These are phyloP conservation scores for Lacerta viridis DNA, from an alignment of 2,797 vertebrate genomes.

Conservation along the genomic window DNA sequence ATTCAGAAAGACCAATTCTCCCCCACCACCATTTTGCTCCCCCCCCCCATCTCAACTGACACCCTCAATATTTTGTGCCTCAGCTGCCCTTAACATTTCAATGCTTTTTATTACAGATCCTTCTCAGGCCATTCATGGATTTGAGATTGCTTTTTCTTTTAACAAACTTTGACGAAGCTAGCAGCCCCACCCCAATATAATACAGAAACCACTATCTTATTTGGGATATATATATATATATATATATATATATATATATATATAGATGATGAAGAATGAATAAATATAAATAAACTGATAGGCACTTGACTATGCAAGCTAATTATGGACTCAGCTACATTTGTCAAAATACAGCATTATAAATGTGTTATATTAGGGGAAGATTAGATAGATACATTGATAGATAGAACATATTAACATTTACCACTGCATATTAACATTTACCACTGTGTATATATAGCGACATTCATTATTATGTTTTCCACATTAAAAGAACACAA, in stretches of 20 bases:
- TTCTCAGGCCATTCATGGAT: background rate
- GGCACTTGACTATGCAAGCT: background rate
- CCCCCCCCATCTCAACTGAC: background rate
- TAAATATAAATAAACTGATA: background rate
- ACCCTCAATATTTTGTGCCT: background rate
- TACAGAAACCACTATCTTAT: background rate
- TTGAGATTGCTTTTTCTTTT: too few relatives aligned
- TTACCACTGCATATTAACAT: background rate
- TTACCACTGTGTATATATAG: background rate
- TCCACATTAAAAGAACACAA: background rate
- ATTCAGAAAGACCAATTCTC: too few relatives aligned
- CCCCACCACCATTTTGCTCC: background rate
- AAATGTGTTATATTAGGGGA: too few relatives aligned
- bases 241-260: too few relatives aligned
- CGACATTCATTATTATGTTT: background rate
- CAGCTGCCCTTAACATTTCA: background rate
- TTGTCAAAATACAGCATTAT: too few relatives aligned
- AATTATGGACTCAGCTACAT: too few relatives aligned
- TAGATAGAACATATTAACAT: background rate
- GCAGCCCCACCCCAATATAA: background rate
- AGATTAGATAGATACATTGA: too few relatives aligned
- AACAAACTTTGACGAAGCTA: background rate
- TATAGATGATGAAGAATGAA: too few relatives aligned
- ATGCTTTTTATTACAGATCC: background rate
- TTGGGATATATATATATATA: background rate